These are phyloP conservation scores for Desmodus rotundus DNA, from an alignment of 2,113 vertebrate genomes.

Conservation along the genomic window DNA sequence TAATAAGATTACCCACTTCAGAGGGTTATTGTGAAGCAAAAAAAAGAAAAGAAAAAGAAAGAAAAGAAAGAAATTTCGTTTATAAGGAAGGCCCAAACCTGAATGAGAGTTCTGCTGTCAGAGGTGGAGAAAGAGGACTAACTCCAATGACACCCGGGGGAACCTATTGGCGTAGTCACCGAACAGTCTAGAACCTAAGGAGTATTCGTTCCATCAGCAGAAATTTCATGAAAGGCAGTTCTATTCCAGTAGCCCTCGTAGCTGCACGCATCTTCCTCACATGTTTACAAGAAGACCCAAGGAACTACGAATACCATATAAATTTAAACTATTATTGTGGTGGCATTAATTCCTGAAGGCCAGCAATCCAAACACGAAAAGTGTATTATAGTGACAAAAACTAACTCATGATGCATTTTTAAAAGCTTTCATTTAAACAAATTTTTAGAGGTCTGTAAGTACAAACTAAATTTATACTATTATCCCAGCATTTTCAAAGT, in stretches of 20 bases:
- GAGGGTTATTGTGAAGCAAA: background rate
- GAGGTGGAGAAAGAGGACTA: background rate
- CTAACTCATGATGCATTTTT: background rate
- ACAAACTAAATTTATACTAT: slow-evolving; percentile 35
- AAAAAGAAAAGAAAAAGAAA: background rate
- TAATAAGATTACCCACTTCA: background rate
- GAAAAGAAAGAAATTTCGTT: background rate
- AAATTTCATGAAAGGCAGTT: background rate
- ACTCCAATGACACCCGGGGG: background rate
- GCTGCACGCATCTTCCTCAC: background rate
- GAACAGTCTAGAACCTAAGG: background rate
- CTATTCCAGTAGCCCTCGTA: background rate
- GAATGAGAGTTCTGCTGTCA: background rate
- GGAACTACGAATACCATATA: background rate
- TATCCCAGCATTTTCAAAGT: background rate
- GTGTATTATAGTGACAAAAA: background rate
- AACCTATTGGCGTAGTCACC: background rate
- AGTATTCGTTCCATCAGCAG: background rate
- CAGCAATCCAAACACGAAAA: slow-evolving; percentile 21
- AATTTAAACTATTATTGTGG: slow-evolving; percentile 10
- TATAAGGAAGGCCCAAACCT: background rate
- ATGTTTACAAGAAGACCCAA: background rate
- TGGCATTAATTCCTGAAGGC: background rate
- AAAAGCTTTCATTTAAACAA: slow-evolving; percentile 17
- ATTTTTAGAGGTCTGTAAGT: background rate